phyloP scores from a whole-genome alignment of 37 sponge, comb jelly and placozoan species.

The Hexactinellida sp. region DNA sequence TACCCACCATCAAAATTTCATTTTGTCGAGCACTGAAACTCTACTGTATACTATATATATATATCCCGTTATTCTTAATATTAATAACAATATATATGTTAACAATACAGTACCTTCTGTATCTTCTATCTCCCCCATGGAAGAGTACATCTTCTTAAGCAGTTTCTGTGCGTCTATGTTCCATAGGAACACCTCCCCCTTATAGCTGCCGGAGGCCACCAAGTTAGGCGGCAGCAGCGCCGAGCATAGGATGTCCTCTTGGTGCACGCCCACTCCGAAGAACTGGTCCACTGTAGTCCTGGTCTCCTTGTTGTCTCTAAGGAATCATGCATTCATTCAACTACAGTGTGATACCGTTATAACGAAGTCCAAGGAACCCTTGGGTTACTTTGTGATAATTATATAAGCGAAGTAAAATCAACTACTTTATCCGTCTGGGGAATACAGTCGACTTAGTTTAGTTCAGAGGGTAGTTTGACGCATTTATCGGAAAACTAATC shows the following conservation, averaged over 20 bases:
- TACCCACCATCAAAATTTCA: too few species aligned
- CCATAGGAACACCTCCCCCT: slow-evolving; percentile 73
- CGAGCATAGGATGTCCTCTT: slow-evolving; percentile 77
- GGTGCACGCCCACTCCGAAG: slow-evolving; percentile 43
- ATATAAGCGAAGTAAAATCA: too few species aligned
- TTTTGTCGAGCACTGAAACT: too few species aligned
- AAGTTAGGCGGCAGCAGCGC: slow-evolving; percentile 39
- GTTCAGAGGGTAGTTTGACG: too few species aligned
- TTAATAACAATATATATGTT: too few species aligned
- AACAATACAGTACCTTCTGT: background rate
- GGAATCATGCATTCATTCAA: background rate
- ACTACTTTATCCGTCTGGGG: too few species aligned
- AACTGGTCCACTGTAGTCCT: slow-evolving; percentile 24
- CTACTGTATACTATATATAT: too few species aligned
- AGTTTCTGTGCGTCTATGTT: slow-evolving; percentile 36
- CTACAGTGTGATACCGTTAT: background rate
- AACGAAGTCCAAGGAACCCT: background rate
- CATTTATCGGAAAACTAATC: too few species aligned
- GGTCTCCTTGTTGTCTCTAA: slow-evolving; percentile 22
- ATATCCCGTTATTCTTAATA: too few species aligned
- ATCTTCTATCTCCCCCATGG: background rate
- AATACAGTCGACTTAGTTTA: too few species aligned
- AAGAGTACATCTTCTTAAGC: background rate
- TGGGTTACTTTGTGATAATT: too few species aligned
- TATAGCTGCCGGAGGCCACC: slow-evolving; percentile 51